Evolutionary conservation across 2,888 invertebrate genomes (phyloP).

Genomic region (Nymphalis urticae): DNA sequence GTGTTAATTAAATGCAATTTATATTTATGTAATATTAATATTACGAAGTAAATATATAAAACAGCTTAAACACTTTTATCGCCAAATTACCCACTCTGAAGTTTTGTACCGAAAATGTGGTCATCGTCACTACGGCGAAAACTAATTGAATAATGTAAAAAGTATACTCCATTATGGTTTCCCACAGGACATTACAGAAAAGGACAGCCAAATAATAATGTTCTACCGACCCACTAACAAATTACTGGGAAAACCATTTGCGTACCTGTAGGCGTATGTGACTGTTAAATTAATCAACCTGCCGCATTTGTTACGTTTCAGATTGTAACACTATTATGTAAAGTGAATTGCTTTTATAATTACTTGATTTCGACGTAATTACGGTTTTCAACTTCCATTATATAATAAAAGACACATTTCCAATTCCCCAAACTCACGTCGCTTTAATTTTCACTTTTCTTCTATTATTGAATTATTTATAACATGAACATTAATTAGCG

Average conservation of each 20-base stretch:
- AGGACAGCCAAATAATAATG: constrained; percentile 2
- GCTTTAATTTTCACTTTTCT: background rate
- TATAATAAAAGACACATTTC: background rate
- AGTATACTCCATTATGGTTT: background rate
- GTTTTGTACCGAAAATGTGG: no score
- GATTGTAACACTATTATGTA: constrained; percentile 5
- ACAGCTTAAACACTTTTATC: no score
- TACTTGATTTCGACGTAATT: background rate
- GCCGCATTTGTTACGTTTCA: constrained; percentile 4
- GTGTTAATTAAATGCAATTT: no score
- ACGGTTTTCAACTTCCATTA: background rate
- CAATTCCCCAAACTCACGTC: background rate
- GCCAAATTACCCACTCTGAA: no score
- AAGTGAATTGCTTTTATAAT: constrained; percentile 4
- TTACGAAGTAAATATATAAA: no score
- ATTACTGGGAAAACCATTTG: constrained; percentile 3
- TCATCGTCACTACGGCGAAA: background rate
- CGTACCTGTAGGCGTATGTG: background rate
- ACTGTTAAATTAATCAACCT: constrained; percentile 4
- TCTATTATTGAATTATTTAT: no score
- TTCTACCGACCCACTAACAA: constrained; percentile 4
- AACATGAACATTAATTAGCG: no score
- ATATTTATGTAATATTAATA: no score
- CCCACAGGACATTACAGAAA: constrained; percentile 1
- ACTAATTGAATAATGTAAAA: constrained; percentile 7